phyloP scores from a whole-genome alignment of 2,113 vertebrate genomes.

The Morone saxatilis region DNA sequence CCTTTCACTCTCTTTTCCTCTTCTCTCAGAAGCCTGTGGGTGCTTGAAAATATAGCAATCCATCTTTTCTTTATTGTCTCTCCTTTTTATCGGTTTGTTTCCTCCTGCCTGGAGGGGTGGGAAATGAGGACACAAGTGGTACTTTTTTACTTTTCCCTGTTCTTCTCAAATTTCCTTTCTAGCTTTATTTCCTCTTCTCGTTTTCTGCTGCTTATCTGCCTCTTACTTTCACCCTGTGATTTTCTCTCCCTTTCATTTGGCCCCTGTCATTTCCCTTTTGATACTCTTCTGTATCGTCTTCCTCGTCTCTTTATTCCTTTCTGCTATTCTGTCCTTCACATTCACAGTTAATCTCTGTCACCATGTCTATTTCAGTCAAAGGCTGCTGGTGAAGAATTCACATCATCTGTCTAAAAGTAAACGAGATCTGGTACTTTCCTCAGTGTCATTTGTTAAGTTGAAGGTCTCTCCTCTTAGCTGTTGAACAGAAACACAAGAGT shows the following conservation, averaged over 20 bases:
- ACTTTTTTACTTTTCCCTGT: conserved; percentile 17
- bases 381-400: background rate
- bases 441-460: background rate
- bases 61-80: conserved; percentile 56
- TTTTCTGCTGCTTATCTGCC: conserved; percentile 15
- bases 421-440: background rate
- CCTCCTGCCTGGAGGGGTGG: conserved; percentile 30
- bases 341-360: conserved; percentile 8
- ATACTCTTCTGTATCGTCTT: background rate
- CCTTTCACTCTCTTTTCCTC: background rate
- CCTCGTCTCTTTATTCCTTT: background rate
- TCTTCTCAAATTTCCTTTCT: conserved; percentile 26
- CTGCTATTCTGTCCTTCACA: background rate
- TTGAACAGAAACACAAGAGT: too few species aligned
- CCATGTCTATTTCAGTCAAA: background rate
- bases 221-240: conserved; percentile 6
- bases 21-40: conserved; percentile 28
- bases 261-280: conserved; percentile 6
- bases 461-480: background rate
- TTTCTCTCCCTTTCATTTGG: conserved; percentile 3
- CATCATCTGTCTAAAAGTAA: background rate
- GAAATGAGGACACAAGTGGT: conserved; percentile 24
- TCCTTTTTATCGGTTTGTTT: conserved; percentile 46
- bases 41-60: conserved; percentile 53
- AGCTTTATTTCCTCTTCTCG: conserved; percentile 23